Evolutionary conservation across 2,113 vertebrate genomes (phyloP).

Genomic region (Python bivittatus): DNA sequence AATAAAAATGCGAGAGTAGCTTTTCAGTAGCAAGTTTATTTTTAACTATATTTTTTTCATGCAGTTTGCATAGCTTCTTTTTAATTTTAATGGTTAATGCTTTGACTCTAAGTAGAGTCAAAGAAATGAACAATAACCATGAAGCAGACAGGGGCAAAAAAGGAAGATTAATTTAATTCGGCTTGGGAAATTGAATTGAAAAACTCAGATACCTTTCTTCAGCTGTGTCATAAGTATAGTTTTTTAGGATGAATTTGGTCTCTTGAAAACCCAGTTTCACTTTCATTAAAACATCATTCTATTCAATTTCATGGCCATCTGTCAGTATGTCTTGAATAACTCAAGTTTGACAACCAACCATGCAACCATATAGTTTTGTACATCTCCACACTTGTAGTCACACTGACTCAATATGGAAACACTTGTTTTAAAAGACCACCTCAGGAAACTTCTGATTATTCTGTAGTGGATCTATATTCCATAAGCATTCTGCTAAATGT

Average conservation of each 20-base stretch:
- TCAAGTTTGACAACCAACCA: neutral
- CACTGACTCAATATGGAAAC: neutral
- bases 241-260: neutral
- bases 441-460: neutral
- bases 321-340: neutral
- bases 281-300: slow-evolving; percentile 26
- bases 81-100: neutral
- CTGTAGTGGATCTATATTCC: neutral
- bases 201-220: neutral
- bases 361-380: neutral
- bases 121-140: neutral
- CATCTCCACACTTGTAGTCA: neutral
- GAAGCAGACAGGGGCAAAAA: neutral
- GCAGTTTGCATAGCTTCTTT: neutral
- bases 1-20: neutral
- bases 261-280: neutral
- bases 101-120: neutral
- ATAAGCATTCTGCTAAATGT: neutral
- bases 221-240: neutral
- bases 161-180: neutral
- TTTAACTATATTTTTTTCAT: neutral
- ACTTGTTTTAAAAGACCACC: neutral
- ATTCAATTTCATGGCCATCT: slow-evolving; percentile 8
- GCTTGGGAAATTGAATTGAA: neutral
- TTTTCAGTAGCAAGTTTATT: neutral